Base-by-base conservation (phyloP, 2,113 vertebrate genomes). In the Pogona vitticeps region DNA sequence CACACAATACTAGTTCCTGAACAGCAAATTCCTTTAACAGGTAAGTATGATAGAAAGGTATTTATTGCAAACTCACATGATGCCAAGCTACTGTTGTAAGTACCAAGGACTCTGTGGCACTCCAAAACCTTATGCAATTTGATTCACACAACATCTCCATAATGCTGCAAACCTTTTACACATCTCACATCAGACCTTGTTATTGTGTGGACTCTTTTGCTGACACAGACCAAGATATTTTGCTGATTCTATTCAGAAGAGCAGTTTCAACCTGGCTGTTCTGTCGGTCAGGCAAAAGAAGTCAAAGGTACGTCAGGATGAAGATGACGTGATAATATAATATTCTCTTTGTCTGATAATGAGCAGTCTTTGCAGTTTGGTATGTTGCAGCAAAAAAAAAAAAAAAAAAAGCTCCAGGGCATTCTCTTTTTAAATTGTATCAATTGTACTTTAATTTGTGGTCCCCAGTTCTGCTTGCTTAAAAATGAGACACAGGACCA, bases 361-460 rank as follows among this genome's bases (percentile, higher is more conserved):
- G 72, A n/a, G 86, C 52, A 3, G 3, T 73, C 71, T 73, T 81
- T 88, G 79, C 81, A 93, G 40, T 89, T 90, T 70, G 88, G 85
- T 61, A 67, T 88, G 86, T 83, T 73, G 56, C 86, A 82, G 76
- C 42, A 89, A 84, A 91, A 86, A 89, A 87, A 52, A 94, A 89
- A 84, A 91, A 86, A 89, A 87, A 52, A 94, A 93, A 89, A 85
- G 92, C 91, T 96, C 81, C 90, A 91, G 90, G 93, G 92, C 86
- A 92, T 91, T 93, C 88, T 58, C 83, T 93, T 93, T 90, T 93
- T 91, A 94, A 95, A 85, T 84, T 93, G 95, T 96, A 95, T 96
- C 93, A 96, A 96, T 90, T 92, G 90, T 93, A 91, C 94, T 96
- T 96, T 95, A 96, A 96, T 97, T 96, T 96, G 92, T 89, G 92